phyloP scores from a whole-genome alignment of 2,113 vertebrate species.

The Oreochromis niloticus region DNA sequence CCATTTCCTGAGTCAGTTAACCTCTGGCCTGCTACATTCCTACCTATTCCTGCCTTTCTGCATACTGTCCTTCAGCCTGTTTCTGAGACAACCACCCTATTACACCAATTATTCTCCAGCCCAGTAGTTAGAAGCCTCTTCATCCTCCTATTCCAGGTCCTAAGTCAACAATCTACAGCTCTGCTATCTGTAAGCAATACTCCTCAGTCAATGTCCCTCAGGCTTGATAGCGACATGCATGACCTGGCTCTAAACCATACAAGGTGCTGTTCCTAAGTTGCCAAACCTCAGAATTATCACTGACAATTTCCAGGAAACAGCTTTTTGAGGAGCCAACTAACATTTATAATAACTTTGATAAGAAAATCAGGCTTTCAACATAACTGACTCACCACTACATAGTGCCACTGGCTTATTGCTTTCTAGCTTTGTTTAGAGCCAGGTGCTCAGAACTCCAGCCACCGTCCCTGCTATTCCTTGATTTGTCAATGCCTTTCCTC shows the following conservation, averaged over 20 bases:
- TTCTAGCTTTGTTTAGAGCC: background rate
- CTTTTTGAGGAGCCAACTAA: background rate
- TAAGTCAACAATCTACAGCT: background rate
- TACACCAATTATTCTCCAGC: background rate
- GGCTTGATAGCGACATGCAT: background rate
- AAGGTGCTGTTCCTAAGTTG: background rate
- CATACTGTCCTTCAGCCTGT: background rate
- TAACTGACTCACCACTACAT: background rate
- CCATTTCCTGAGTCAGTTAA: background rate
- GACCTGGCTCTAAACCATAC: background rate
- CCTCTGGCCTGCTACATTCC: background rate
- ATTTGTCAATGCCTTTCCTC: background rate
- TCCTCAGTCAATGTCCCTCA: background rate
- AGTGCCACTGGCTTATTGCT: accelerated
- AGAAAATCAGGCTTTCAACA: background rate
- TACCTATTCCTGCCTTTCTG: background rate
- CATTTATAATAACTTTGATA: background rate
- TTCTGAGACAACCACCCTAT: background rate
- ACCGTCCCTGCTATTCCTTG: background rate
- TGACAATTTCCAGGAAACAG: background rate
- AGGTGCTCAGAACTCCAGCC: background rate
- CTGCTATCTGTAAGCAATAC: background rate
- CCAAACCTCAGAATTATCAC: background rate
- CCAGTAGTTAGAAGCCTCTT: background rate
- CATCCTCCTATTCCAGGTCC: background rate